These are phyloP conservation scores for Lamellibrachia luymesi DNA, from an alignment of 1,140 invertebrate species.

Conservation along the genomic window DNA sequence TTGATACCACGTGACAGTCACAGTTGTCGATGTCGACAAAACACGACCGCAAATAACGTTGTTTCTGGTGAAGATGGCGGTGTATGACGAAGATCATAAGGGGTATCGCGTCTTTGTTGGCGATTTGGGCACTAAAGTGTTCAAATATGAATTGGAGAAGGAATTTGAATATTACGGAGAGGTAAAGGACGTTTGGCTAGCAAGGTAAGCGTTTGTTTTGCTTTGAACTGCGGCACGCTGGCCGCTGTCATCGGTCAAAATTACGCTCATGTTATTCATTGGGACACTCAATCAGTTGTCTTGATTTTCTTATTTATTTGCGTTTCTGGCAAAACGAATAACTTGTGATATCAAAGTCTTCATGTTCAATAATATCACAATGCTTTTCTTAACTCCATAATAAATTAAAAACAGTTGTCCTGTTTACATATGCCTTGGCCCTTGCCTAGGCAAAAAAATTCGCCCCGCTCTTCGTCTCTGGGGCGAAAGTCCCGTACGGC, in stretches of 20 bases:
- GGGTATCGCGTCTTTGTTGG: slow-evolving; percentile 45
- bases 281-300: background rate
- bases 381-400: too few species aligned
- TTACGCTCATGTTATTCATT: background rate
- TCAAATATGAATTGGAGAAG: slow-evolving; percentile 40
- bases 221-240: background rate
- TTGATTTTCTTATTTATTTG: background rate
- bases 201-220: slow-evolving; percentile 33
- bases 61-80: slow-evolving; percentile 20
- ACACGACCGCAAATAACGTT: background rate
- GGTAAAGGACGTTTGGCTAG: slow-evolving; percentile 43
- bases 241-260: background rate
- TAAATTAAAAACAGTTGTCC: too few species aligned
- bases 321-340: background rate
- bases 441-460: too few species aligned
- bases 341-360: background rate
- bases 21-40: background rate
- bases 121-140: slow-evolving; percentile 37
- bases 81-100: slow-evolving; percentile 35
- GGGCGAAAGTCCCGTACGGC: too few species aligned
- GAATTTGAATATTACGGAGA: slow-evolving; percentile 40
- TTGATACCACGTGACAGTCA: slow-evolving; percentile 1
- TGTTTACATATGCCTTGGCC: too few species aligned
- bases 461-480: too few species aligned
- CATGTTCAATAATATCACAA: too few species aligned